Conservation (phyloP, 2,888 invertebrate species). For the Nomada fucata region DNA sequence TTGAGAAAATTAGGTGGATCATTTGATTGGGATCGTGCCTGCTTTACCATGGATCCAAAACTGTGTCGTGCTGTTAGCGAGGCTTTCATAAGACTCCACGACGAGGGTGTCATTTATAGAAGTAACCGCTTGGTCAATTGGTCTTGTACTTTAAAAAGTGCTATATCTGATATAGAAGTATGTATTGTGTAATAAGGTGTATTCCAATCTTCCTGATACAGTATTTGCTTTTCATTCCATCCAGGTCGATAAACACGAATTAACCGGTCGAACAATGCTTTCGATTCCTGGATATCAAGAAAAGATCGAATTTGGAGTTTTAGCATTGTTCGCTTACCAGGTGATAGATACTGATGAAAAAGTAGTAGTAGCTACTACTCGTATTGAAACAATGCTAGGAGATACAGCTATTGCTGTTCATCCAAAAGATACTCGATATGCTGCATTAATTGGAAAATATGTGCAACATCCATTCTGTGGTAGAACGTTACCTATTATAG, state of each 20-base stretch:
- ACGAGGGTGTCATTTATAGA: constrained; percentile 95
- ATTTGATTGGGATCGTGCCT: constrained; percentile 96
- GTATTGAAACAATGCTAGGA: constrained; percentile 99
- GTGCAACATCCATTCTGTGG: constrained; percentile 95
- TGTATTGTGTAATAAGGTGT: neutral
- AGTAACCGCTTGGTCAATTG: constrained; percentile 98
- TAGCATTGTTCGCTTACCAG: constrained; percentile 96
- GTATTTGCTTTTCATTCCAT: constrained; percentile 26
- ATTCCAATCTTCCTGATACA: constrained; percentile 11
- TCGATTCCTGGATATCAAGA: constrained; percentile 96
- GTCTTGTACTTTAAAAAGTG: constrained; percentile 98
- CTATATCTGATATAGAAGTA: constrained; percentile 99
- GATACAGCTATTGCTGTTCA: constrained; percentile 99
- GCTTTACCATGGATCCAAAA: constrained; percentile 98
- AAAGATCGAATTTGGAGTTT: constrained; percentile 96
- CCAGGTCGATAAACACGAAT: constrained; percentile 95
- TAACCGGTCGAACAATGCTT: constrained; percentile 93
- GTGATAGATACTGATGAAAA: constrained; percentile 90
- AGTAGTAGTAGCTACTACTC: constrained; percentile 97
- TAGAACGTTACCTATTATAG: constrained; percentile 93
- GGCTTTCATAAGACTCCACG: constrained; percentile 96
- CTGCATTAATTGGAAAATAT: constrained; percentile 91
- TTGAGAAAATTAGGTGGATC: constrained; percentile 95
- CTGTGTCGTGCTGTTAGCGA: constrained; percentile 95
- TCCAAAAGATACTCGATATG: constrained; percentile 94